A percentile compares a stretch with the other conserved stretches of the same genome.
phyloP scores from a whole-genome alignment of 2,113 vertebrate genomes.

The Microcebus jonahi region DNA sequence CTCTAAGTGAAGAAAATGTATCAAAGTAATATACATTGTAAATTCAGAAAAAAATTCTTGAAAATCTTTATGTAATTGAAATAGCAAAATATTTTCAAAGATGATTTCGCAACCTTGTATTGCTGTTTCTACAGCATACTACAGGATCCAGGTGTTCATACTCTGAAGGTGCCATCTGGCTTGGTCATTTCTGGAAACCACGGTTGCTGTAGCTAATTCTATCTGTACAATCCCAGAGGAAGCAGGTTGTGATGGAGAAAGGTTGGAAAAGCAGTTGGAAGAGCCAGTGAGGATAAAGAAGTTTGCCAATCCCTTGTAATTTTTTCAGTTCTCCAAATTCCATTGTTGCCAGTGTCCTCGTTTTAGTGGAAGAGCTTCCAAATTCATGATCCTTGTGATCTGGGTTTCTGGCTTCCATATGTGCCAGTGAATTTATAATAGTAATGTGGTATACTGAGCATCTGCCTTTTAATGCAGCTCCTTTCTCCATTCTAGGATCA shows the following conservation, averaged over 20 bases:
- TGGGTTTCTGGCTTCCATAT: not conserved
- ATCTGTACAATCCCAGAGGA: not conserved
- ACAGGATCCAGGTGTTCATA: not conserved
- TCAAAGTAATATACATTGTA: not conserved
- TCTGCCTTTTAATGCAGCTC: slow-evolving; percentile 15
- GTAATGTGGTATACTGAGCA: not conserved
- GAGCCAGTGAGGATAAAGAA: not conserved
- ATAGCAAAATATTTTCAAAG: not conserved
- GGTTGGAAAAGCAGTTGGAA: not conserved
- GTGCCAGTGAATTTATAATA: not conserved
- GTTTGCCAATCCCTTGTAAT: not conserved
- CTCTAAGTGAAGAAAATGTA: not conserved
- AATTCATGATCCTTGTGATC: not conserved
- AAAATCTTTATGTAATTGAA: not conserved
- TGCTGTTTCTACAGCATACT: not conserved
- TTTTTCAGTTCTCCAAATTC: not conserved
- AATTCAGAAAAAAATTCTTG: not conserved
- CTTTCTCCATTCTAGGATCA: not conserved
- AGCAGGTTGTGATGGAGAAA: not conserved
- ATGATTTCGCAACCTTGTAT: not conserved
- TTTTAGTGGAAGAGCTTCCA: not conserved
- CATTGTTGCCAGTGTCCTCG: not conserved
- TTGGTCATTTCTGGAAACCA: not conserved
- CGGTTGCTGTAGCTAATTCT: not conserved
- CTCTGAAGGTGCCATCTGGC: not conserved